phyloP scores from a whole-genome alignment of 2,113 vertebrate species.

The Alligator mississippiensis region DNA sequence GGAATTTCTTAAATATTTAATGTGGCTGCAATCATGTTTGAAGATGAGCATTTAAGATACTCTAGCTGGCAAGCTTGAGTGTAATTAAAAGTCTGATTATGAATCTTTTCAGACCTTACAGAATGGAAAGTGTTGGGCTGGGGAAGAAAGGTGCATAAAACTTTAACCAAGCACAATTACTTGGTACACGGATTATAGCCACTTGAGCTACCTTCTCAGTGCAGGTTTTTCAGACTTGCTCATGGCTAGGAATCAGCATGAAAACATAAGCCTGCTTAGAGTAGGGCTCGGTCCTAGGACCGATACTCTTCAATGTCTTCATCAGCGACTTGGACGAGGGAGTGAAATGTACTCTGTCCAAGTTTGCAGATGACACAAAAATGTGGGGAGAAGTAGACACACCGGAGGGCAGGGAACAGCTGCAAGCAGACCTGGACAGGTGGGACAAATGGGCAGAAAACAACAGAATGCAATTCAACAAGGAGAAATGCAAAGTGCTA shows the following conservation, averaged over 20 bases:
- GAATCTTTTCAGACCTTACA: neutral
- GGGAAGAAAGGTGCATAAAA: neutral
- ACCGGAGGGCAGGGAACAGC: no score
- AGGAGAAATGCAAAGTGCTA: no score
- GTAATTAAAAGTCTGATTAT: rapidly evolving
- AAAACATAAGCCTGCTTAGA: slow-evolving; percentile 49
- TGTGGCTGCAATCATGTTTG: neutral
- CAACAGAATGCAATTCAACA: no score
- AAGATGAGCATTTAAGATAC: slow-evolving; percentile 28
- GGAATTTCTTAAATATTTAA: slow-evolving; percentile 26
- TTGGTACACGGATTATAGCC: neutral
- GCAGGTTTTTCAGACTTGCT: neutral
- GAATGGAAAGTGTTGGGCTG: rapidly evolving
- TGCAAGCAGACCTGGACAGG: no score
- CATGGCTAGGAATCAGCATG: neutral
- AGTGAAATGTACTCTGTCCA: no score
- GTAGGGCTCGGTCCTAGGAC: rapidly evolving
- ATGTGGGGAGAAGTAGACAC: no score
- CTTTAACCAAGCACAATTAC: neutral
- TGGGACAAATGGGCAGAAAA: no score
- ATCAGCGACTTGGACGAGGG: no score
- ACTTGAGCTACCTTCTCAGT: neutral
- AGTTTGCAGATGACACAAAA: no score
- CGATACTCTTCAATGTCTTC: no score
- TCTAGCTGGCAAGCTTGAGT: neutral